Evolutionary conservation across 2,797 vertebrate species (phyloP).

Genomic region (Tragelaphus oryx): DNA sequence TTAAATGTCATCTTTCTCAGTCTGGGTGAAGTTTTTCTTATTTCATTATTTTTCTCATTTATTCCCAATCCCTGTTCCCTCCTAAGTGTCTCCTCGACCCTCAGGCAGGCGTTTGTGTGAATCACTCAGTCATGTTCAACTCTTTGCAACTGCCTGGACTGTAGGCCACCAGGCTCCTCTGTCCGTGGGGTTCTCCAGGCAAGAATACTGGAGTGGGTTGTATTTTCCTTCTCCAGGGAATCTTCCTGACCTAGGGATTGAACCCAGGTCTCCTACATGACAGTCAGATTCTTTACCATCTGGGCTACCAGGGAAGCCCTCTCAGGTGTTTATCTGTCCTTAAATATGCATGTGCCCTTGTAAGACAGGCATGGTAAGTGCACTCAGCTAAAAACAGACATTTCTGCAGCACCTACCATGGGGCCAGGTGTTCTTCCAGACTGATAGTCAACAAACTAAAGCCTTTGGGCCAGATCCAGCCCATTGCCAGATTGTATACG

Average conservation of each 20-base stretch:
- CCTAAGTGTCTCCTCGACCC: background rate
- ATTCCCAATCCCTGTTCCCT: background rate
- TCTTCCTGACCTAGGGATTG: background rate
- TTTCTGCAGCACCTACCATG: background rate
- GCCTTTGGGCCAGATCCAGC: background rate
- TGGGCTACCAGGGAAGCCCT: background rate
- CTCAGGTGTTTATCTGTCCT: background rate
- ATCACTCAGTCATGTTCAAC: background rate
- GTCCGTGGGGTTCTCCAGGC: background rate
- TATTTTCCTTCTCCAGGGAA: background rate
- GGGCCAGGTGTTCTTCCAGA: background rate
- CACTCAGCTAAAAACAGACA: background rate
- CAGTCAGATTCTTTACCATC: background rate
- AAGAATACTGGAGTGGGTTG: background rate
- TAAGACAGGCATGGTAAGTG: background rate
- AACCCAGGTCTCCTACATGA: background rate
- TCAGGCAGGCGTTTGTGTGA: background rate
- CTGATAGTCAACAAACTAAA: no score
- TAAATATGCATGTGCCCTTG: background rate
- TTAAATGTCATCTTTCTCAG: background rate
- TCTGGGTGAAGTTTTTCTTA: background rate
- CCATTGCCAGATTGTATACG: background rate
- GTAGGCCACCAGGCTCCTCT: background rate
- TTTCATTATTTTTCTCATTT: background rate
- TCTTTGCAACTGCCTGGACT: background rate